Evolutionary conservation across 2,888 invertebrate genomes (phyloP), one percentile per base, ranked within the genome.

Genomic region (Oscheius sp.): DNA sequence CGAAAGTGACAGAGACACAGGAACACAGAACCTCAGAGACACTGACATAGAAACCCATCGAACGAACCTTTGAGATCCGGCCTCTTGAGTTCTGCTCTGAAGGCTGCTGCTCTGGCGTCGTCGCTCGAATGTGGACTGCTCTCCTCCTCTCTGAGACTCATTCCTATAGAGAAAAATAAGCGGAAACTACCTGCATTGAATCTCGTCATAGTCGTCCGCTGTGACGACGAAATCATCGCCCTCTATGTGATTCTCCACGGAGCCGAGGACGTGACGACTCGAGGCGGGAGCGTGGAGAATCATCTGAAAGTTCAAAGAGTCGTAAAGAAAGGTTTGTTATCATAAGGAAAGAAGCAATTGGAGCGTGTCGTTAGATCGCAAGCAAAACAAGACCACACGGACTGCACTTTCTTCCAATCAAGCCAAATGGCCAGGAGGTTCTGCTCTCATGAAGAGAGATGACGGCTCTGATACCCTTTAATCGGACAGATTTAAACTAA

Each of bases 51-150:
- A 21, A 0, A 21, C 21, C 21, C 21, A 21, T 21, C 21, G 21
- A 21, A 21, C 10, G 11, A 35, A 80, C 83, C 83, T 75, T 83
- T 83, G 57, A 83, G 62, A 76, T 83, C 83, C 37, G 83, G 83
- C 42, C 83, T 51, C 59, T 83, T 83, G 51, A 83, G 59, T 70
- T 83, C 81, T 5, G 66, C 66, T 5, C 74, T 37, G 32, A 57
- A 74, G 42, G 62, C 73, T 9, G 59, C 29, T 35, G n/a, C 21
- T 7, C 62, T 32, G 21, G 63, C 51, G 11, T 73, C 73, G 4
- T 73, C 73, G 21, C 55, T 50, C 1, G 73, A 73, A 32, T 57
- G 51, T 1, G 73, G 73, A 51, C 73, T 73, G 63, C 63, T 53
- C 37, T 62, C 62, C 1, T 32, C 32, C 10, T 65, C 73, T n/a